phyloP scores from a whole-genome alignment of 2,888 invertebrate genomes.

The Mythimna lalbum region DNA sequence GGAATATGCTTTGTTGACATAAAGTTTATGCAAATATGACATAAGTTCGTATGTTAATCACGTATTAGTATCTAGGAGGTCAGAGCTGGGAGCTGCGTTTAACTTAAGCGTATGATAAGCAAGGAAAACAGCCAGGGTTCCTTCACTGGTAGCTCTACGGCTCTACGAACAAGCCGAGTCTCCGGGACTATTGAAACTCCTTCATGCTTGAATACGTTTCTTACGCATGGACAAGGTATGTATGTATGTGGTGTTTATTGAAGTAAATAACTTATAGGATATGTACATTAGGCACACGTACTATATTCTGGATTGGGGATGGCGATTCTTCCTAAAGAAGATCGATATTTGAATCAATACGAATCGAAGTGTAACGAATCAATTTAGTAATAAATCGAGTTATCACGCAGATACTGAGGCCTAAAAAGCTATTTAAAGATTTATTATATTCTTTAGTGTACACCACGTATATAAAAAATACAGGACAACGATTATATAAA shows the following conservation, averaged over 20 bases:
- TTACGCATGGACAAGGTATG: constrained; percentile 20
- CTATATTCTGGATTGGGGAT: neutral
- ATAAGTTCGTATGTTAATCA: constrained; percentile 59
- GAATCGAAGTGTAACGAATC: too few relatives aligned
- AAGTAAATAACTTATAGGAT: constrained; percentile 7
- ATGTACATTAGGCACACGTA: constrained; percentile 5
- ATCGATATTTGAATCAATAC: neutral
- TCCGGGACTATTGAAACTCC: constrained; percentile 28
- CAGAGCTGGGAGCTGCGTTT: constrained; percentile 24
- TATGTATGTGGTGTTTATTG: constrained; percentile 1
- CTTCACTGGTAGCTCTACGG: neutral
- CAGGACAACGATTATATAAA: too few relatives aligned
- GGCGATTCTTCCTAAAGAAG: neutral
- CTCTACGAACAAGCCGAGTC: neutral
- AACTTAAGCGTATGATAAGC: constrained; percentile 29
- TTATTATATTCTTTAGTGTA: too few relatives aligned
- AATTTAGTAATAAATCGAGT: too few relatives aligned
- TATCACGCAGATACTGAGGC: too few relatives aligned
- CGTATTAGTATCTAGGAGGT: constrained; percentile 56
- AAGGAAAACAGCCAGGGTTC: constrained; percentile 36
- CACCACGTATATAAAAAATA: too few relatives aligned
- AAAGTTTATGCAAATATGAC: constrained; percentile 63
- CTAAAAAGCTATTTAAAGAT: too few relatives aligned
- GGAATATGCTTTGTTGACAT: constrained; percentile 55
- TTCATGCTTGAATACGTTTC: constrained; percentile 29